Evolutionary conservation across 1,140 invertebrate genomes (phyloP).

Genomic region (Lineus longissimus): DNA sequence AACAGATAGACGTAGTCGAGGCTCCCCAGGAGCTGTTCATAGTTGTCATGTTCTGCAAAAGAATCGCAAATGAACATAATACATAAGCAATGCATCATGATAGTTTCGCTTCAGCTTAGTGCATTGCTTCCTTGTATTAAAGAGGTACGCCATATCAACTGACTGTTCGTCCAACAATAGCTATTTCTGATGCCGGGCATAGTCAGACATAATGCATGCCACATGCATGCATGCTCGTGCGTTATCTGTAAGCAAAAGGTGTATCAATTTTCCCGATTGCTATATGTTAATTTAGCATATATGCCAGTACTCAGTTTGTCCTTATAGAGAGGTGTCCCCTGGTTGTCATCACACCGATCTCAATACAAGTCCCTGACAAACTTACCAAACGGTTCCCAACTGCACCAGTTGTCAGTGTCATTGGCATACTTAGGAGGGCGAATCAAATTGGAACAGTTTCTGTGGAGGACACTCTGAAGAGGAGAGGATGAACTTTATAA

Average conservation of each 20-base stretch:
- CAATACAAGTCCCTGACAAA: too few relatives aligned
- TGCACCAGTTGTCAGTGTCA: constrained; percentile 66
- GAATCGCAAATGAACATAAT: constrained; percentile 11
- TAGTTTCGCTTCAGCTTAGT: not conserved
- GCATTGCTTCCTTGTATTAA: too few relatives aligned
- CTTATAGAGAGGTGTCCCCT: too few relatives aligned
- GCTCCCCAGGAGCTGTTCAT: constrained; percentile 72
- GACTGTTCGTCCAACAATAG: too few relatives aligned
- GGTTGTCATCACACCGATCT: not conserved
- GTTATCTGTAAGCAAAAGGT: too few relatives aligned
- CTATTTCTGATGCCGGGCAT: too few relatives aligned
- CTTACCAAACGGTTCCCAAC: constrained; percentile 89
- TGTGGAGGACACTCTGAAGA: constrained; percentile 69
- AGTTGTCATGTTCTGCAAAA: constrained; percentile 69
- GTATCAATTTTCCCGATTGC: too few relatives aligned
- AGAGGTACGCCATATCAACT: not conserved
- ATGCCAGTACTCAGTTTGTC: too few relatives aligned
- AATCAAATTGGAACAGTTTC: constrained; percentile 68
- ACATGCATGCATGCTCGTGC: too few relatives aligned
- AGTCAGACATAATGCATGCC: too few relatives aligned
- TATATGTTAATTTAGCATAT: too few relatives aligned
- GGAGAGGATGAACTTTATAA: too few relatives aligned
- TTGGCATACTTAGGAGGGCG: constrained; percentile 49
- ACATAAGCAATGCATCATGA: not conserved
- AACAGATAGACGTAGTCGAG: constrained; percentile 91